Evolutionary conservation across 92 coral and sea anemone genomes (phyloP), one percentile per base, ranked within the genome.

Genomic region (Palythoa caribaeorum): DNA sequence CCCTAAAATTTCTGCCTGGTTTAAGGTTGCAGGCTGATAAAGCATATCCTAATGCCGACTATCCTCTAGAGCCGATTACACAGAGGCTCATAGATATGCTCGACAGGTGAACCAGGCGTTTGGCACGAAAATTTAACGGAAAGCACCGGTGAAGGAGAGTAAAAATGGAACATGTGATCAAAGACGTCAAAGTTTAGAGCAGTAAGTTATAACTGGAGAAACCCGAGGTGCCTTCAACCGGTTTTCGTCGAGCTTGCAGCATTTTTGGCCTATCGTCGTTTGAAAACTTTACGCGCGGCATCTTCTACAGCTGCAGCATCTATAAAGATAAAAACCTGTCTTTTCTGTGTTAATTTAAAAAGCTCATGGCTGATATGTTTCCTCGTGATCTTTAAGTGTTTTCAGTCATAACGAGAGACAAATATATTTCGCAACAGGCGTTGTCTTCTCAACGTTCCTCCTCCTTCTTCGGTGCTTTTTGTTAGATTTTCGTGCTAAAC

Each of bases 161-260:
- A 40, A 5, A 40, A 40, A 5, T 40, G 47, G 47, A 40, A 1
- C 47, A 40, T 40, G 47, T 40, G 47, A 40, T 40, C 47, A 40
- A 40, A 72, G 77, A 17, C 73, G 77, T 65, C 39, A 83, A 68
- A 71, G 51, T 84, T 38, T 51, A 71, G 14, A 40, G 79, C 78
- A 47, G 44, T 70, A 35, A 37, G 71, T 11, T 63, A 73, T 39
- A 84, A 73, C 70, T 84, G 88, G 88, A 84, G 80, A 59, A 77
- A 84, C 39, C 88, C 80, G 1, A 74, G 80, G 50, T 84, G 78
- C 80, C 80, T 84, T 6, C 14, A 69, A 50, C 78, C 66, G 7
- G 48, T 71, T 20, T 17, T 71, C 57, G 88, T 71, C 38, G 65
- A 84, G 78, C 51, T 84, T 21, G 62, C 77, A 16, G 76, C 88